Evolutionary conservation across 2,797 vertebrate genomes (phyloP).

Genomic region (Lepilemur ruficaudatus): DNA sequence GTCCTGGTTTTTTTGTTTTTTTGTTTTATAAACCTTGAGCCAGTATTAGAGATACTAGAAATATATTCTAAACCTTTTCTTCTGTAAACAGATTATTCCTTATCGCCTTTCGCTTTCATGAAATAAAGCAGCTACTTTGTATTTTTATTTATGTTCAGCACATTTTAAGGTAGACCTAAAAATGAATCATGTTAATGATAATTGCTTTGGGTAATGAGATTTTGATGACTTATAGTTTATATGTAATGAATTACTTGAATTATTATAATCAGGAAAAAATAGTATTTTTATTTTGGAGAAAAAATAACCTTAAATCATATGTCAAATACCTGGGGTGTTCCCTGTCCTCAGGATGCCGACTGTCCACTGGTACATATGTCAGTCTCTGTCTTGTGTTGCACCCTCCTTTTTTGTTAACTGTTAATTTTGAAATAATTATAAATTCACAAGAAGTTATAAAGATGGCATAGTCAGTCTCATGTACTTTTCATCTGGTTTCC

Average conservation of each 20-base stretch:
- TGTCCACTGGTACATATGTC: background rate
- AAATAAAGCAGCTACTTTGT: background rate
- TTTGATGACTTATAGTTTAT: background rate
- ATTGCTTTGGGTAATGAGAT: background rate
- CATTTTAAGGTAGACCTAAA: background rate
- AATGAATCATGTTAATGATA: background rate
- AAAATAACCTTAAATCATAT: background rate
- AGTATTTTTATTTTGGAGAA: background rate
- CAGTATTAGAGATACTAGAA: constrained; percentile 3
- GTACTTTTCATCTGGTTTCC: background rate
- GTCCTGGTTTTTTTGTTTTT: background rate
- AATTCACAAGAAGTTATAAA: constrained; percentile 1
- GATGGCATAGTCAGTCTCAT: background rate
- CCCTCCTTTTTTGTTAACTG: background rate
- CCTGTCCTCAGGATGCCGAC: background rate
- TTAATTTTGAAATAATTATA: constrained; percentile 10
- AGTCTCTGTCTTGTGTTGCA: background rate
- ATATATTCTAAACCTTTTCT: background rate
- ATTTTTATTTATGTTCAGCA: background rate
- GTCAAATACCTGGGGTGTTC: background rate
- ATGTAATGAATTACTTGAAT: background rate
- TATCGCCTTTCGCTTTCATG: background rate
- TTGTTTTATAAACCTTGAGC: background rate
- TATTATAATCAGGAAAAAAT: background rate
- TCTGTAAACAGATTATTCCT: background rate